These are phyloP conservation scores for Molorchus minor DNA, from an alignment of 2,888 invertebrate species.

Conservation along the genomic window DNA sequence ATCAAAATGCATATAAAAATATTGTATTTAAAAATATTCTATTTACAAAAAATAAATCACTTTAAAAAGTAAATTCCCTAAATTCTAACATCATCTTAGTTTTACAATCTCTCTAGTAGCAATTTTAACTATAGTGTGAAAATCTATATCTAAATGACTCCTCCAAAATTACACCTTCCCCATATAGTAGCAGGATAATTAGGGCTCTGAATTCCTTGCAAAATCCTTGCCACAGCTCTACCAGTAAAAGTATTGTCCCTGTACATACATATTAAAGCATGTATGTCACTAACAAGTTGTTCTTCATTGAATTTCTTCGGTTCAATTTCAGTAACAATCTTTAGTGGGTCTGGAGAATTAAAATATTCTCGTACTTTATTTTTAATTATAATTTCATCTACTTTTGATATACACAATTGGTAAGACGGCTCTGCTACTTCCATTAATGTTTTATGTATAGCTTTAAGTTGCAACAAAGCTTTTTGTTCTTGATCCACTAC, in stretches of 20 bases:
- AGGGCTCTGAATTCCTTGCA: conserved; percentile 94
- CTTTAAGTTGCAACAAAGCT: conserved; percentile 78
- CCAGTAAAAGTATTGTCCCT: conserved; percentile 84
- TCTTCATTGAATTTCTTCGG: conserved; percentile 62
- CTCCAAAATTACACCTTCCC: conserved; percentile 93
- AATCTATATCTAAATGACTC: conserved; percentile 81
- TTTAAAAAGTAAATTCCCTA: conserved; percentile 1
- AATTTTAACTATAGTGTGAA: conserved; percentile 79
- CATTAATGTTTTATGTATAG: conserved; percentile 66
- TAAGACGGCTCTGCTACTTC: conserved; percentile 57
- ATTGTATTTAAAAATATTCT: background rate
- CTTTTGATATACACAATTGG: conserved; percentile 52
- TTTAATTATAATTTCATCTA: conserved; percentile 66
- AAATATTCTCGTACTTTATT: conserved; percentile 82
- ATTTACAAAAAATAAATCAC: conserved; percentile 2
- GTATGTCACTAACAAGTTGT: conserved; percentile 73
- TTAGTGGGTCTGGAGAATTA: conserved; percentile 66
- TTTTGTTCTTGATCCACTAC: conserved; percentile 79
- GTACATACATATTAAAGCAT: conserved; percentile 76
- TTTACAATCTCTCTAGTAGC: conserved; percentile 69
- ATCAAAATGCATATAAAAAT: background rate
- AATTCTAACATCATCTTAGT: conserved; percentile 44
- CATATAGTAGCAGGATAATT: conserved; percentile 91
- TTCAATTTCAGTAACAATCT: conserved; percentile 59
- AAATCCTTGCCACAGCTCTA: conserved; percentile 87